Evolutionary conservation across 2,888 invertebrate species (phyloP).

Genomic region (Lasioglossum vierecki): DNA sequence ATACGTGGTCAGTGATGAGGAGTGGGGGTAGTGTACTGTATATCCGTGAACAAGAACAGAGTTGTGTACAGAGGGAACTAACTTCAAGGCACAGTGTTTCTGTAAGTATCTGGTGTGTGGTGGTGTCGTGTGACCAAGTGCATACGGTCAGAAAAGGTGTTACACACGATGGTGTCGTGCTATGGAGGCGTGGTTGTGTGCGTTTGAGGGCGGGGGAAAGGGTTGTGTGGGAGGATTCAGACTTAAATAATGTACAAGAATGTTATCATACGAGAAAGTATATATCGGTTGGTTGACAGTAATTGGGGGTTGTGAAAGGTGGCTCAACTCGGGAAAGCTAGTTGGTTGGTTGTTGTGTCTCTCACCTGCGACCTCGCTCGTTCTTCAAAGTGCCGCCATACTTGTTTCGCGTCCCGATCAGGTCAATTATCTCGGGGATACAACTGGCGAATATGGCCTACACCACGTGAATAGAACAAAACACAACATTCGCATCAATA

Average conservation of each 20-base stretch:
- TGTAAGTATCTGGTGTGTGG: conserved; percentile 11
- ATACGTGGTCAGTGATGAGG: conserved; percentile 21
- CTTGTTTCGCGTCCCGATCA: conserved; percentile 99
- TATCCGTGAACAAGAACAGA: conserved; percentile 37
- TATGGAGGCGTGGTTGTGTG: conserved; percentile 71
- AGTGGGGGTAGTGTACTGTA: conserved; percentile 27
- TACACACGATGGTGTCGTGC: conserved; percentile 59
- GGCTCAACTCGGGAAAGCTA: conserved; percentile 87
- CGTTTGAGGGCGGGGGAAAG: conserved; percentile 84
- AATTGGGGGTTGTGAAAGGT: conserved; percentile 69
- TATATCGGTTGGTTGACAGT: conserved; percentile 28
- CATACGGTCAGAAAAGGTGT: conserved; percentile 32
- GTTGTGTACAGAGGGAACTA: conserved; percentile 24
- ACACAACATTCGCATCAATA: conserved; percentile 83
- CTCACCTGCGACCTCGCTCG: conserved; percentile 99
- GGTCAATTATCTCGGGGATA: conserved; percentile 99
- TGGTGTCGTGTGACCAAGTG: conserved; percentile 28
- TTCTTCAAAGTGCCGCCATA: conserved; percentile 99
- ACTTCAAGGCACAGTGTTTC: conserved; percentile 33
- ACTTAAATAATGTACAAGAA: conserved; percentile 75
- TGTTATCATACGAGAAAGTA: conserved; percentile 47
- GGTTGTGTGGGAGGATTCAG: conserved; percentile 85
- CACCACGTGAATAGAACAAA: conserved; percentile 83
- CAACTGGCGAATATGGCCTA: conserved; percentile 99
- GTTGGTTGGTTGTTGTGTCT: conserved; percentile 87